Evolutionary conservation across 2,888 invertebrate genomes (phyloP), one percentile per base, ranked within the genome.

Genomic region (Leptinotarsa peninsularis): DNA sequence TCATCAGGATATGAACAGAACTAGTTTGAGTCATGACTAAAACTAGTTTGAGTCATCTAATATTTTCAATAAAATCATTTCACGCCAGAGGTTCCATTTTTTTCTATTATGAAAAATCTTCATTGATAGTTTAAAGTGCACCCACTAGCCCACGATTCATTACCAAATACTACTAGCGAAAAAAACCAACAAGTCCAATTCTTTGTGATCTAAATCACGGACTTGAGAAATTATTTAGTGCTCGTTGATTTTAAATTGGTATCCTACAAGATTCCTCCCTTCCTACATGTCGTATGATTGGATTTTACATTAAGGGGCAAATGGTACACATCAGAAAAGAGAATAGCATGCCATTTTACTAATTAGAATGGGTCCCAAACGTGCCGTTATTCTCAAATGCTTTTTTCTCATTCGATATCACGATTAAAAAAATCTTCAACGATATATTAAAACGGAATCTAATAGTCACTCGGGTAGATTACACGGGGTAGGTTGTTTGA

Each of bases 351-450:
- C 83, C 82, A 84, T 84, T 84, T 83, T 83, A 84, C 84, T 84
- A 84, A 84, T 84, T 84, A 82, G 81, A 84, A 84, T 84, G 71
- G 81, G 81, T 84, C 84, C 84, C 84, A 82, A 80, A 83, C 80
- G 84, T 83, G 81, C 82, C 82, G 82, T 84, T 84, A 82, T 79
- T 77, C 75, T 69, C 76, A 78, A 82, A 81, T 79, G 82, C 79
- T 82, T 82, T 82, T 78, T 81, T 81, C 81, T 82, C 79, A 83
- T 83, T 80, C 82, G 83, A 84, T 84, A 83, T 81, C 71, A 74
- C 80, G 81, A 83, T 83, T 82, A 83, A 82, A 83, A 83, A 84
- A 82, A 79, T 77, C 73, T 75, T 76, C 75, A 68, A 68, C 79
- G 71, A 76, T 76, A 73, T 72, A 74, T 79, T 76, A 76, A 67